Evolutionary conservation across 2,113 vertebrate species (phyloP).

Genomic region (Eulemur rufifrons): DNA sequence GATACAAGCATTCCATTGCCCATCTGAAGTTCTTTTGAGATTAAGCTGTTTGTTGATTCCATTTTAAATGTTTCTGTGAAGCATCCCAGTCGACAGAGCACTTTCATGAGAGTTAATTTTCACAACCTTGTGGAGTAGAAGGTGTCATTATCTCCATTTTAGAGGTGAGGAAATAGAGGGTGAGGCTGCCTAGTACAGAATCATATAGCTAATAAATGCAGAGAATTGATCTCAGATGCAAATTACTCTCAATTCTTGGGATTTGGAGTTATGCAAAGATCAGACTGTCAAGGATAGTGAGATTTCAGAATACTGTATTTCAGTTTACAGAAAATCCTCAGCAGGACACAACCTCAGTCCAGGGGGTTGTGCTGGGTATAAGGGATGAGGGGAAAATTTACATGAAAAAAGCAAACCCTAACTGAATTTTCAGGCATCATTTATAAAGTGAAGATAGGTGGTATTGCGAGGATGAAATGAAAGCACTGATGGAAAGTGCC

Average conservation of each 20-base stretch:
- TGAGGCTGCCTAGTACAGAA: neutral
- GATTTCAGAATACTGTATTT: slow-evolving; percentile 30
- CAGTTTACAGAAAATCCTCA: neutral
- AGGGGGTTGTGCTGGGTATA: neutral
- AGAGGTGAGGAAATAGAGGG: neutral
- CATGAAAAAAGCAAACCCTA: neutral
- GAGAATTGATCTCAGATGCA: neutral
- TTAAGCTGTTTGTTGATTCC: slow-evolving; percentile 5
- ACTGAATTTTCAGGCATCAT: neutral
- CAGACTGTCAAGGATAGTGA: neutral
- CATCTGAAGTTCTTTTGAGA: neutral
- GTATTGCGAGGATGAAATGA: neutral
- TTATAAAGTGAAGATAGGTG: slow-evolving; percentile 14
- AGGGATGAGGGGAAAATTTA: neutral
- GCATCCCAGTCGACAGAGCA: neutral
- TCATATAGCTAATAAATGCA: neutral
- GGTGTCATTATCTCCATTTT: neutral
- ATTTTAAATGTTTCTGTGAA: slow-evolving; percentile 44
- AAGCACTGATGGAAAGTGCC: neutral
- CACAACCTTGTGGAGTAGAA: neutral
- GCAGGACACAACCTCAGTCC: neutral
- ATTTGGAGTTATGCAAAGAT: slow-evolving; percentile 16
- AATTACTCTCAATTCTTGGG: neutral
- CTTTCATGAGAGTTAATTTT: slow-evolving; percentile 45
- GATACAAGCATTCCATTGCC: neutral